These are phyloP conservation scores for Papilio dardanus DNA, from an alignment of 1,140 invertebrate genomes.

Conservation along the genomic window DNA sequence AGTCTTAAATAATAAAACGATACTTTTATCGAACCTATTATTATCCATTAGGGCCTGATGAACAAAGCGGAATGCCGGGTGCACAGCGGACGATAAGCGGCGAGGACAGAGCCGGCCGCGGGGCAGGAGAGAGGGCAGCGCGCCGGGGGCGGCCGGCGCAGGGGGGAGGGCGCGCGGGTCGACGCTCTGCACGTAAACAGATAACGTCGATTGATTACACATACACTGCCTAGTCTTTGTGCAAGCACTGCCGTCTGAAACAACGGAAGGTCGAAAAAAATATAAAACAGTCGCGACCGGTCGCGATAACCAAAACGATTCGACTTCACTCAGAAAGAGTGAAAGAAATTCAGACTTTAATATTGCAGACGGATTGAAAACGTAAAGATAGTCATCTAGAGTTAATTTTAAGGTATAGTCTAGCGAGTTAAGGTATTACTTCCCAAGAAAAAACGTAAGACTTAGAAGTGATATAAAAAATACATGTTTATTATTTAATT, in stretches of 20 bases:
- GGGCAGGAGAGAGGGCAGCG: neutral
- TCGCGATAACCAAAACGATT: neutral
- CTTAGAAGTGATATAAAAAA: too few species aligned
- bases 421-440: neutral
- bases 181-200: constrained; percentile 62
- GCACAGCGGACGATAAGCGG: constrained; percentile 50
- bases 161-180: constrained; percentile 45
- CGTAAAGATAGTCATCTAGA: neutral
- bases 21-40: constrained; percentile 36
- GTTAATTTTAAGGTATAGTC: neutral
- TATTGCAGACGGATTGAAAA: neutral
- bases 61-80: constrained; percentile 58
- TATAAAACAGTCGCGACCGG: neutral
- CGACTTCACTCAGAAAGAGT: neutral
- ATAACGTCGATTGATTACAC: constrained; percentile 65
- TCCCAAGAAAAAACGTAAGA: neutral
- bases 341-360: neutral
- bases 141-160: neutral
- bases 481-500: too few species aligned
- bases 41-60: constrained; percentile 38
- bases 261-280: constrained; percentile 11
- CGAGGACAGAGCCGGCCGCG: constrained; percentile 23
- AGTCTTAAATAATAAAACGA: constrained; percentile 36
- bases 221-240: constrained; percentile 53
- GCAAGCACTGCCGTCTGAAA: constrained; percentile 38